Percentiles rank a stretch among this genome's conserved stretches.
Evolutionary conservation across 2,888 invertebrate genomes (phyloP).

Genomic region (Poecilus cupreus): DNA sequence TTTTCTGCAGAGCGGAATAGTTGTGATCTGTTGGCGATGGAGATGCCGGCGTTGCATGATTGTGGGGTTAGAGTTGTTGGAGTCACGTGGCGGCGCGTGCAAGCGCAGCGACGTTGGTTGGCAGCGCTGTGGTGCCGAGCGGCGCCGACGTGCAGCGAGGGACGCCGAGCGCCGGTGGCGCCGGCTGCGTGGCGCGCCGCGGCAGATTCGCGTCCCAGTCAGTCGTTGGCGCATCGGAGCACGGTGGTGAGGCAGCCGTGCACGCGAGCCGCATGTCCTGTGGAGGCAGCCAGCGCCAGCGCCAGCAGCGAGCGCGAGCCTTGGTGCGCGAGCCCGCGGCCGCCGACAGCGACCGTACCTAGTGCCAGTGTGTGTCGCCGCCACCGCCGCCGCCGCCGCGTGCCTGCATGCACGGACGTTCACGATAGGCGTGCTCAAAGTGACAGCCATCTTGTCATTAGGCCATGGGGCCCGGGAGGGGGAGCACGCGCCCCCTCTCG

Average conservation of each 20-base stretch:
- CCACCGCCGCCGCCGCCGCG: conserved; percentile 68
- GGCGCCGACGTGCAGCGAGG: conserved; percentile 1
- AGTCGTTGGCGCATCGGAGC: conserved; percentile 56
- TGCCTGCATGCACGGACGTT: conserved; percentile 67
- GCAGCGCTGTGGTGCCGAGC: conserved; percentile 11
- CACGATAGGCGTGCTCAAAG: conserved; percentile 62
- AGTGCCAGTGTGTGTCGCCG: conserved; percentile 67
- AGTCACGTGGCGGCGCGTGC: conserved; percentile 26
- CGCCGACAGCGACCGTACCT: background rate
- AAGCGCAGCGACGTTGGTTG: background rate
- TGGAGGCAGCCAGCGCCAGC: background rate
- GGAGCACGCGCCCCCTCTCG: conserved; percentile 78
- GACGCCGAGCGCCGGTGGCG: conserved; percentile 42
- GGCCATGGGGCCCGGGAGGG: conserved; percentile 79
- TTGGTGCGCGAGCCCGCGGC: conserved; percentile 16
- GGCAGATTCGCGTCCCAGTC: conserved; percentile 53
- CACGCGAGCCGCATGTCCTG: conserved; percentile 50
- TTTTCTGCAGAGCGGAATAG: too few species aligned
- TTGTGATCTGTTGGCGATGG: background rate
- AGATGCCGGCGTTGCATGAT: background rate
- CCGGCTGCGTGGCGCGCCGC: conserved; percentile 42
- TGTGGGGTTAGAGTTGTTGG: conserved; percentile 27
- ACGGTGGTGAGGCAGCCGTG: conserved; percentile 51
- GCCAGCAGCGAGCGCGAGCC: background rate
- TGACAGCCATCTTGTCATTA: conserved; percentile 64